A percentile compares a stretch with the other conserved stretches of the same genome.
Conservation (phyloP, 2,797 vertebrate genomes). For the Anomalospiza imberbis region DNA sequence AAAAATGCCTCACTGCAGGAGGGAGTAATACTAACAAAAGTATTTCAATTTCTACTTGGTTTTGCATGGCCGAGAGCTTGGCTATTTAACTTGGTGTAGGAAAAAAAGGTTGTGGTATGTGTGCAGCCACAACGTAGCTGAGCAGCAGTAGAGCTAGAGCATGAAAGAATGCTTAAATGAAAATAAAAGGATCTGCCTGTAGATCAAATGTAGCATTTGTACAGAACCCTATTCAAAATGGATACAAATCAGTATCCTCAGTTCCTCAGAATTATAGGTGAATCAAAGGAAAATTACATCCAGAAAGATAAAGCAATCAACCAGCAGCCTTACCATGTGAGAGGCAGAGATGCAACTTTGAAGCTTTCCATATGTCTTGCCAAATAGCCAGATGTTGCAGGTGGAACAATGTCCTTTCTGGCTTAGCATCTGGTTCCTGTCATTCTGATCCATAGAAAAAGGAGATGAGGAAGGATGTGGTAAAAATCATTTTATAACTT, state of each 20-base stretch:
- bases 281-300: slow-evolving; percentile 79
- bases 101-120: not conserved
- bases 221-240: slow-evolving; percentile 75
- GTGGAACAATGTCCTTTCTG: slow-evolving; percentile 66
- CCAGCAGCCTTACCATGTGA: slow-evolving; percentile 58
- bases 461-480: slow-evolving; percentile 60
- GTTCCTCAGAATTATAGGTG: slow-evolving; percentile 76
- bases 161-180: slow-evolving; percentile 63
- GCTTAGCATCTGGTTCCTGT: slow-evolving; percentile 72
- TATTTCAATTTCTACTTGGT: slow-evolving; percentile 7
- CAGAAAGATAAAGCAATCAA: slow-evolving; percentile 74
- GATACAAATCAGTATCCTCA: slow-evolving; percentile 67
- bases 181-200: slow-evolving; percentile 68
- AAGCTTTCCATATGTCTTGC: slow-evolving; percentile 69
- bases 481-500: slow-evolving; percentile 58
- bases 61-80: slow-evolving; percentile 33
- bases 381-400: slow-evolving; percentile 78
- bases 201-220: slow-evolving; percentile 76
- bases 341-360: slow-evolving; percentile 73
- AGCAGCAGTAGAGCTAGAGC: slow-evolving; percentile 48
- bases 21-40: not conserved
- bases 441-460: slow-evolving; percentile 66
- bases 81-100: slow-evolving; percentile 18
- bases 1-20: not conserved
- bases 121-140: not conserved